Base-by-base conservation (phyloP, 2,888 invertebrate species). In the Hypsopygia costalis region DNA sequence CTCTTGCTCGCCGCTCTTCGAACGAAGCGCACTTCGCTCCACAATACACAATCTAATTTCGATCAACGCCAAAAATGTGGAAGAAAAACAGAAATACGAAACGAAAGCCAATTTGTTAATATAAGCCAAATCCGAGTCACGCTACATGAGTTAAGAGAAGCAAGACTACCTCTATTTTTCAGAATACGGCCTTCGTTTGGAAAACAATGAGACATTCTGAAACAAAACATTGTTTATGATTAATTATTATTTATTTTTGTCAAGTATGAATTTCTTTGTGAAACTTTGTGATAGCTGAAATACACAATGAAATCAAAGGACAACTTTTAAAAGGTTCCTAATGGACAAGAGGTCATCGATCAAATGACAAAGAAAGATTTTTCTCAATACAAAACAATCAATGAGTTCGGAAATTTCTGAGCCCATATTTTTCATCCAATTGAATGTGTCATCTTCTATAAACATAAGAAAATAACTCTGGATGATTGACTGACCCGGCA, bases 271-370 rank as follows among this genome's bases (percentile, higher is more conserved):
- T 66, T 75, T 72, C 50, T 63, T 61, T 61, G 63, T 66, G 61
- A 69, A 80, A 78, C 65, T 75, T 72, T 55, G 65, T 69, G 64
- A 76, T 79, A 75, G 66, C 72, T 69, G 55, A 70, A 74, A 68
- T 68, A 71, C 59, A 81, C 72, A 82, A 81, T 75, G 70, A 80
- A 81, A 81, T 79, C 79, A 77, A 80, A 85, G 69, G 75, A 80
- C 75, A 81, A 82, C 74, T 83, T 85, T 80, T 77, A 81, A 81
- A 85, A 81, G 78, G 80, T 68, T 60, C 67, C 74, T 86, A 86
- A 85, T 86, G 87, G 81, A 81, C 80, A 81, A 85, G 72, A 69
- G 74, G 71, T 66, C 76, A 85, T 88, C 86, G 81, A 87, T 87
- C 88, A 88, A 85, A 78, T 73, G 73, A 78, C 83, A 85, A 82